Base-by-base conservation (phyloP, 2,888 invertebrate species). In the Siphlonurus alternatus region DNA sequence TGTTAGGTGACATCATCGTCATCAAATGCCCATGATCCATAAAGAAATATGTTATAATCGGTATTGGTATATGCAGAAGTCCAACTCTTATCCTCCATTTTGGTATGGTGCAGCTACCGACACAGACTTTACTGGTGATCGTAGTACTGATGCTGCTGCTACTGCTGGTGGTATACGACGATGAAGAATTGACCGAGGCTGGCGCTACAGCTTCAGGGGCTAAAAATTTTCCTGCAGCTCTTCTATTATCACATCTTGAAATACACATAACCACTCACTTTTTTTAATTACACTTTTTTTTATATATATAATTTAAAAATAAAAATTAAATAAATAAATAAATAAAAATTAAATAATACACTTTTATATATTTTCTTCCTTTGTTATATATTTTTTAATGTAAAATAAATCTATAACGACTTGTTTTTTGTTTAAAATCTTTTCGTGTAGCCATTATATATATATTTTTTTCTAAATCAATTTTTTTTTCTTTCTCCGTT, bases 1-100 rank as follows among this genome's bases (percentile, higher is more conserved):
- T 5, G 20, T 56, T 56, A 56, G 56, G 56, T 56, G n/a, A 56
- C 56, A 56, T 56, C 56, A 22, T 56, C 56, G 20, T 56, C 56
- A 22, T 56, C 56, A 10, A 20, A 5, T 56, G 56, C 7, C 56
- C 56, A 56, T 7, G 56, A 56, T 7, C 56, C 56, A 20, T 22
- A 56, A 22, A 56, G 56, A 56, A 56, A 22, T 20, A 10, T 38
- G 56, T 10, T 22, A 20, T n/a, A n/a, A n/a, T n/a, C n/a, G 22
- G 20, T n/a, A 22, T 22, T n/a, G n/a, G 56, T 56, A 7, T 10
- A n/a, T 7, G 20, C 5, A 10, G 56, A n/a, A 18, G 56, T 56
- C 5, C 56, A n/a, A 22, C 15, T n/a, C n/a, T n/a, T 3, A 18
- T 56, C 56, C 56, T 56, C 56, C 56, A 56, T 56, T 56, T 56